A percentile compares a stretch with the other conserved stretches of the same genome.
Evolutionary conservation across 1,140 invertebrate species (phyloP).

Genomic region (Ceratosolen fusciceps): DNA sequence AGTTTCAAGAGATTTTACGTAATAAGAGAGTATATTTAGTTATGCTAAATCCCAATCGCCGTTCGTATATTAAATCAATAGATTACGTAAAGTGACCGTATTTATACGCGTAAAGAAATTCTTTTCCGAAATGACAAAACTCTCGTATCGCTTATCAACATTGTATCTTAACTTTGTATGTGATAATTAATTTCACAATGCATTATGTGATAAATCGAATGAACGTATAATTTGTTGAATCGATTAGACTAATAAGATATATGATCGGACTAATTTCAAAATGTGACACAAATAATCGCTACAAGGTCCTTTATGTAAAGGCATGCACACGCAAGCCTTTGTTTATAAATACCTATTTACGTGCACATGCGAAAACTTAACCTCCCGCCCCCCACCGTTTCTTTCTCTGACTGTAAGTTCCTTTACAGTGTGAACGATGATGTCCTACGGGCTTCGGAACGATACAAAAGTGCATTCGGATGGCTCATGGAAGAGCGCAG

Average conservation of each 20-base stretch:
- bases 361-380: too few species aligned
- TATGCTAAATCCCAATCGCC: neutral
- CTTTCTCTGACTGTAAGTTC: neutral
- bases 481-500: neutral
- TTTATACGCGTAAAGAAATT: neutral
- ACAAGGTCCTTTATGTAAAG: neutral
- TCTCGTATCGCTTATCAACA: neutral
- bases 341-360: too few species aligned
- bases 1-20: conserved; percentile 4
- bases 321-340: too few species aligned
- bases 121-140: neutral
- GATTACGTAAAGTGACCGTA: neutral
- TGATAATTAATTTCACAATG: neutral
- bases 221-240: neutral
- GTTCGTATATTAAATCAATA: conserved; percentile 2
- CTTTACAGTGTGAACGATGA: conserved; percentile 5
- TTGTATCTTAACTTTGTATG: neutral
- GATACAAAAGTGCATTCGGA: neutral
- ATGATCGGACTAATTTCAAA: neutral
- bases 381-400: too few species aligned
- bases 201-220: neutral
- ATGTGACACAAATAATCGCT: conserved; percentile 10
- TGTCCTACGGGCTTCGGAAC: too few species aligned
- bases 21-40: conserved; percentile 3
- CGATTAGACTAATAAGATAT: conserved; percentile 1